Base-by-base conservation (phyloP, 2,797 vertebrate species). In the Buceros bicornis region DNA sequence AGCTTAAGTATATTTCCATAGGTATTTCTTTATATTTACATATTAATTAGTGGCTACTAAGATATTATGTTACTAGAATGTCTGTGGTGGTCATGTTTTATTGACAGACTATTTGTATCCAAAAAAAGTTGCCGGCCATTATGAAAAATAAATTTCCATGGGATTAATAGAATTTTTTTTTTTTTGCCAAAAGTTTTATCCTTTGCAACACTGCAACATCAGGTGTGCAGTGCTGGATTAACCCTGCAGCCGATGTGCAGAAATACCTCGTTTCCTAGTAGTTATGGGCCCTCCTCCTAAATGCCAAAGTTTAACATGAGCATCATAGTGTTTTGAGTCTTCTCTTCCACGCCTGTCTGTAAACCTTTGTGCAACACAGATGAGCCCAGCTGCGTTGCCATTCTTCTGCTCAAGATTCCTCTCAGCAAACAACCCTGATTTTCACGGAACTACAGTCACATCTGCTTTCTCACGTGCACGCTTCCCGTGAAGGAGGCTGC, bases 1-100 rank as follows among this genome's bases (percentile, higher is more conserved):
- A 96, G 88, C 96, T 97, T 97, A 97, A 97, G 97, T 97, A 94
- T 97, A 97, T 98, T 98, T 98, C 97, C 97, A 94, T 97, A 97
- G 94, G 96, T 95, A 92, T 97, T 97, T 97, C 96, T 97, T 97
- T 98, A 97, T 98, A 97, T 98, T 97, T 98, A 92, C 96, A 89
- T 97, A 97, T 97, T 97, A 97, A 97, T 97, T 96, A 98, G 95
- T 87, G 86, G 97, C 96, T 95, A 97, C 77, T 94, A 95, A 97
- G 95, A 93, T 97, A 95, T 84, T 97, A 74, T 57, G 86, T 98
- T 98, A 97, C 97, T 73, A 89, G 95, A 97, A 93, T 93, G 92
- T 90, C 67, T 82, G 66, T 77, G 24, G 35, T 82, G 26, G 83
- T 97, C 97, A 97, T 97, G 97, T 97, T 98, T 98, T 97, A 98